Percentiles rank a stretch among this genome's conserved stretches.
Conservation (phyloP, 1,140 invertebrate genomes). For the Pemphigus obesinymphae region DNA sequence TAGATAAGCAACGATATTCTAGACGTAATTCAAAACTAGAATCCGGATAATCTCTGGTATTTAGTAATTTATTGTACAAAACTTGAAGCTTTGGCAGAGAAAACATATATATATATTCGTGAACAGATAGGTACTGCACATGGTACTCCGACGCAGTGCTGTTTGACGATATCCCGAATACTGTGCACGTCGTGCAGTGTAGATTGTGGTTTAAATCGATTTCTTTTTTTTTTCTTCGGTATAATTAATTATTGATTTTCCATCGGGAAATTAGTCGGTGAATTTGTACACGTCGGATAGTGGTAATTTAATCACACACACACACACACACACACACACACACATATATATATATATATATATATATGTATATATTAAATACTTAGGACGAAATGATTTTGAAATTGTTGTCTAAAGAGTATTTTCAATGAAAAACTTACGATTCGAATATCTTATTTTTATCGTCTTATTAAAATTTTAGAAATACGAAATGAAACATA, state of each 20-base stretch:
- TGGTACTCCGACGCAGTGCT: not conserved
- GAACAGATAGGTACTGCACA: not conserved
- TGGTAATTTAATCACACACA: too few species aligned
- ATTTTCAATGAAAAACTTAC: too few species aligned
- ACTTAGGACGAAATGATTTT: too few species aligned
- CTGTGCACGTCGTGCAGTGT: not conserved
- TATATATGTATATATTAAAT: too few species aligned
- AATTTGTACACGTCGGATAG: too few species aligned
- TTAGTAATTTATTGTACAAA: not conserved
- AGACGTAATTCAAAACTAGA: constrained; percentile 11
- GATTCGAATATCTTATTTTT: too few species aligned
- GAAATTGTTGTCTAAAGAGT: too few species aligned
- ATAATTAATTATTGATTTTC: not conserved
- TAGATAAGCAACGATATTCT: not conserved
- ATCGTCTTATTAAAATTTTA: too few species aligned
- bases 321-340: too few species aligned
- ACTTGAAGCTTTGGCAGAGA: not conserved
- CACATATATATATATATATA: too few species aligned
- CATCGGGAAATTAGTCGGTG: not conserved
- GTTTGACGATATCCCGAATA: not conserved
- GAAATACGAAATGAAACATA: too few species aligned
- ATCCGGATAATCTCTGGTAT: not conserved
- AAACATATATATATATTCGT: not conserved
- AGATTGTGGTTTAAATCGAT: not conserved
- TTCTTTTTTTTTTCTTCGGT: too few species aligned